Evolutionary conservation across 2,888 invertebrate genomes (phyloP).

Genomic region (Aphelenchoides bicaudatus): DNA sequence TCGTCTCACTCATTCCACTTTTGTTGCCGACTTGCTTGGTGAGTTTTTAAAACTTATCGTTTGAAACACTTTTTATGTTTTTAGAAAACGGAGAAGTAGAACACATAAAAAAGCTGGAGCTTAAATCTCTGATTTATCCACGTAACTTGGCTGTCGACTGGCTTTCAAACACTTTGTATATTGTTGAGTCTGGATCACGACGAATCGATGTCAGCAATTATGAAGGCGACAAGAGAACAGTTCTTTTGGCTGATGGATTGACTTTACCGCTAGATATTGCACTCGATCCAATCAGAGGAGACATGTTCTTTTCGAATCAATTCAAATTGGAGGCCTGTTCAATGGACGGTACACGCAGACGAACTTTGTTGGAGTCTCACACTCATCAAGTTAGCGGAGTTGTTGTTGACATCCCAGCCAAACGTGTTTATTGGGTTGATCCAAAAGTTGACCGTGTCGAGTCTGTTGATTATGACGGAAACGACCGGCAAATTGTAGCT

Average conservation of each 20-base stretch:
- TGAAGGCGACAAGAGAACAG: conserved; percentile 78
- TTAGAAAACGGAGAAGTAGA: conserved; percentile 54
- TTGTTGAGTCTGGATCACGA: conserved; percentile 84
- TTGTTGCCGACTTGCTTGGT: conserved; percentile 53
- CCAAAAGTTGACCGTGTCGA: conserved; percentile 90
- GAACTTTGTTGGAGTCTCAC: conserved; percentile 81
- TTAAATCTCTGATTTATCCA: conserved; percentile 58
- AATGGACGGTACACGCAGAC: conserved; percentile 85
- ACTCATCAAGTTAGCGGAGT: conserved; percentile 86
- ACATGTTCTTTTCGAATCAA: conserved; percentile 67
- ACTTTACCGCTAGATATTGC: conserved; percentile 86
- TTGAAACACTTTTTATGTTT: too few species aligned
- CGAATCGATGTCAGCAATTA: conserved; percentile 90
- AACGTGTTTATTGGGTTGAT: conserved; percentile 92
- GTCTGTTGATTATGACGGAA: conserved; percentile 84
- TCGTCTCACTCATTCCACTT: conserved; percentile 55
- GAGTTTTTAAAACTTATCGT: too few species aligned
- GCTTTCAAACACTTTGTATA: conserved; percentile 83
- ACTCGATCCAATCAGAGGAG: conserved; percentile 82
- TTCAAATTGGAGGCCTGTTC: conserved; percentile 75
- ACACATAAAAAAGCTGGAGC: conserved; percentile 54
- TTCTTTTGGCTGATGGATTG: conserved; percentile 83
- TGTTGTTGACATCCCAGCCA: conserved; percentile 67
- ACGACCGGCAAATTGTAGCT: conserved; percentile 63
- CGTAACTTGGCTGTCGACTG: conserved; percentile 81